Evolutionary conservation across 2,797 vertebrate genomes (phyloP).

Genomic region (Phataginus tricuspis): DNA sequence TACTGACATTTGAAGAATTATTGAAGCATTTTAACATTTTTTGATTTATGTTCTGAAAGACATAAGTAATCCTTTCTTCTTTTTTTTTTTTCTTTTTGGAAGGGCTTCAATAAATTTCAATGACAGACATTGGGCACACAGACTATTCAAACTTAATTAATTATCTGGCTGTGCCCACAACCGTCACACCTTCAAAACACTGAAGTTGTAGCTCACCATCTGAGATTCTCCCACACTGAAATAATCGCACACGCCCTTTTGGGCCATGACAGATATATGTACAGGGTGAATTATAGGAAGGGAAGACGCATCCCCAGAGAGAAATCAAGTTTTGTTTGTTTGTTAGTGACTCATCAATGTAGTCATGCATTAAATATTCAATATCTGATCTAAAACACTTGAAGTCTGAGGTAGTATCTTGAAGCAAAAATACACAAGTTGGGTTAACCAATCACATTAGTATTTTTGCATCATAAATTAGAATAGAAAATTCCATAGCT

Average conservation of each 20-base stretch:
- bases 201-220: conserved; percentile 64
- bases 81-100: not conserved
- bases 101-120: conserved; percentile 63
- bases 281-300: conserved; percentile 47
- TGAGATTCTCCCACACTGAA: conserved; percentile 75
- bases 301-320: conserved; percentile 45
- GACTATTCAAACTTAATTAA: conserved; percentile 72
- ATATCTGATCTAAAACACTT: conserved; percentile 58
- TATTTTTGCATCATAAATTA: conserved; percentile 29
- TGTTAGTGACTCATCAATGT: conserved; percentile 66
- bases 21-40: conserved; percentile 69
- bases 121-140: conserved; percentile 52
- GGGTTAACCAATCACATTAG: not conserved
- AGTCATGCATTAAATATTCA: conserved; percentile 53
- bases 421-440: conserved; percentile 4
- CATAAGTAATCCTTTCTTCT: conserved; percentile 51
- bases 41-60: conserved; percentile 62
- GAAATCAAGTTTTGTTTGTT: conserved; percentile 75
- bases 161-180: conserved; percentile 58
- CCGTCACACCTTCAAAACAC: conserved; percentile 76
- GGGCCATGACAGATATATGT: conserved; percentile 53
- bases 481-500: conserved; percentile 35
- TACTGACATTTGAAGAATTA: conserved; percentile 74
- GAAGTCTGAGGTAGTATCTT: conserved; percentile 46
- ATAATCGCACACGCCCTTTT: conserved; percentile 63